Evolutionary conservation across 2,888 invertebrate species (phyloP).

Genomic region (Morpho achilles): DNA sequence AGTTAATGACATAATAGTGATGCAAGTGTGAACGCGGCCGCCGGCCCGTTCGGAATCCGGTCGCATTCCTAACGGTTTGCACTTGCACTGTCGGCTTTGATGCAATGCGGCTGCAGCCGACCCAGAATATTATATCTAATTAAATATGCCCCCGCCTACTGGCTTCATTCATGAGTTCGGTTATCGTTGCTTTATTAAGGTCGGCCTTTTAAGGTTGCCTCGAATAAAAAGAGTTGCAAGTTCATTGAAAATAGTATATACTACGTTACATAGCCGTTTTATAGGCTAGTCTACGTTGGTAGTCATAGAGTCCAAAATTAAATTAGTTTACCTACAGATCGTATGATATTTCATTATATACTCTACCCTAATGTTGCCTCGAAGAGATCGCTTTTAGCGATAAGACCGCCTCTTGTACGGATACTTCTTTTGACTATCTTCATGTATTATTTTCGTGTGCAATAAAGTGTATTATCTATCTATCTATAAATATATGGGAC

Average conservation of each 20-base stretch:
- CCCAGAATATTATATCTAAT: constrained; percentile 35
- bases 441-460: no score
- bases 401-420: not conserved
- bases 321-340: no score
- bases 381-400: not conserved
- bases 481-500: no score
- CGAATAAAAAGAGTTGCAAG: constrained; percentile 1
- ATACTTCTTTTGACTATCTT: no score
- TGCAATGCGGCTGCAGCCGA: constrained; percentile 41
- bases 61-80: constrained; percentile 66
- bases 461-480: no score
- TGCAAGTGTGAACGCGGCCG: constrained; percentile 55
- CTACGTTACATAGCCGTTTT: no score
- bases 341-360: no score
- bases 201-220: constrained; percentile 15
- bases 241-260: not conserved
- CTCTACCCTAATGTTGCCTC: no score
- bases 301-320: no score
- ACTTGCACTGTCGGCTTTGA: constrained; percentile 56
- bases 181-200: constrained; percentile 28
- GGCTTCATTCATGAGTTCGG: constrained; percentile 28
- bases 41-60: constrained; percentile 59
- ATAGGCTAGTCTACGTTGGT: no score
- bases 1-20: constrained; percentile 63
- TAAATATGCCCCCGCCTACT: constrained; percentile 37